phyloP scores from a whole-genome alignment of 1,140 invertebrate species.

The Homarus americanus region DNA sequence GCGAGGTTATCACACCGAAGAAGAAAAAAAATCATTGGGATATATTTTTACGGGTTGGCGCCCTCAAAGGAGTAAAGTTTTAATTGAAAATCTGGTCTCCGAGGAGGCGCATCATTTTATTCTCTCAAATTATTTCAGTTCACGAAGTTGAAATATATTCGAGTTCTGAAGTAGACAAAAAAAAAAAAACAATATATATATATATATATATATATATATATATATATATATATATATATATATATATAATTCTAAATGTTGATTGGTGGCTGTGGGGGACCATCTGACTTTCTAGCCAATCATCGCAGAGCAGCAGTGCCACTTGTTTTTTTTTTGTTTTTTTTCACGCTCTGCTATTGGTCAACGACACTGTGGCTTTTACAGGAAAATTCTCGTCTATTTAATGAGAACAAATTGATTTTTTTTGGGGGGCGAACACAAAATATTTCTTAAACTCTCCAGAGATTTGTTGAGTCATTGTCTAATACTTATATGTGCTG shows the following conservation, averaged over 20 bases:
- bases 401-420: no score
- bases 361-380: no score
- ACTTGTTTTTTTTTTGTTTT: no score
- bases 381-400: no score
- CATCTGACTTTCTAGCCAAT: no score
- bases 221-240: constrained; percentile 29
- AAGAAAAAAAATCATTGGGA: background rate
- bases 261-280: no score
- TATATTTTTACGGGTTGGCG: background rate
- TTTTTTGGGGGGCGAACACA: no score
- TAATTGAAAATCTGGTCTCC: constrained; percentile 45
- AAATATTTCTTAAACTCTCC: no score
- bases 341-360: no score
- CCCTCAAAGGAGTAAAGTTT: constrained; percentile 29
- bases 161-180: background rate
- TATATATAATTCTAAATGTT: background rate
- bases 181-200: background rate
- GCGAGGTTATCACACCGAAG: background rate
- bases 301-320: no score
- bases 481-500: no score
- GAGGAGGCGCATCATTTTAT: constrained; percentile 24
- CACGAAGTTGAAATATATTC: background rate
- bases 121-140: constrained; percentile 29
- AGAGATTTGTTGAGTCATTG: no score
- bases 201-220: constrained; percentile 29